Conservation (phyloP, 2,888 invertebrate genomes). For the Agonopterix alstromeriana region DNA sequence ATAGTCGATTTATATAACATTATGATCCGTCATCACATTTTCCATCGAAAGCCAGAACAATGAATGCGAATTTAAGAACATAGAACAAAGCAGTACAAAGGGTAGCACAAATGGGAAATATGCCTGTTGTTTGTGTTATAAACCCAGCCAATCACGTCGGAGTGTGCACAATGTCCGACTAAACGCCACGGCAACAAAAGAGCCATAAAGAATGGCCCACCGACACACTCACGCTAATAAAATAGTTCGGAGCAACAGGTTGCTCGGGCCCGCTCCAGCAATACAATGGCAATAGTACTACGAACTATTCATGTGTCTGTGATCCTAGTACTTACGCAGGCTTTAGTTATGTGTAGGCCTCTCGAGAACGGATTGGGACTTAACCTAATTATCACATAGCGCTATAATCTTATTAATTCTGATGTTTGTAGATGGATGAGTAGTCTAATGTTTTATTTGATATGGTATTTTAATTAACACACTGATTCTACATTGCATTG, state of each 20-base stretch:
- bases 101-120: constrained; percentile 47
- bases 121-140: constrained; percentile 55
- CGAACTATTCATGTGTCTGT: constrained; percentile 36
- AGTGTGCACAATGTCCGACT: constrained; percentile 54
- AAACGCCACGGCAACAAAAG: constrained; percentile 69
- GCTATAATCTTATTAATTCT: neutral
- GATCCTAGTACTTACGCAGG: constrained; percentile 28
- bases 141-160: constrained; percentile 60
- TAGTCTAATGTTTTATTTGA: no score
- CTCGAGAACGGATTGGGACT: constrained; percentile 4
- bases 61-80: neutral
- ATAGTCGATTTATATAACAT: no score
- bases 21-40: no score
- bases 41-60: no score
- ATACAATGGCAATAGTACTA: constrained; percentile 53
- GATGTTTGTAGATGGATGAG: neutral
- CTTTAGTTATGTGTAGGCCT: constrained; percentile 1
- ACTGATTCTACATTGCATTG: no score
- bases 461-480: no score
- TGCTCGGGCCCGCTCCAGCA: constrained; percentile 38
- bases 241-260: constrained; percentile 74
- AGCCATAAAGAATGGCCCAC: constrained; percentile 71
- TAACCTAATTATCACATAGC: constrained; percentile 6
- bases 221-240: constrained; percentile 71
- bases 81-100: constrained; percentile 30